Evolutionary conservation across 2,113 vertebrate species (phyloP).

Genomic region (Gobius niger): DNA sequence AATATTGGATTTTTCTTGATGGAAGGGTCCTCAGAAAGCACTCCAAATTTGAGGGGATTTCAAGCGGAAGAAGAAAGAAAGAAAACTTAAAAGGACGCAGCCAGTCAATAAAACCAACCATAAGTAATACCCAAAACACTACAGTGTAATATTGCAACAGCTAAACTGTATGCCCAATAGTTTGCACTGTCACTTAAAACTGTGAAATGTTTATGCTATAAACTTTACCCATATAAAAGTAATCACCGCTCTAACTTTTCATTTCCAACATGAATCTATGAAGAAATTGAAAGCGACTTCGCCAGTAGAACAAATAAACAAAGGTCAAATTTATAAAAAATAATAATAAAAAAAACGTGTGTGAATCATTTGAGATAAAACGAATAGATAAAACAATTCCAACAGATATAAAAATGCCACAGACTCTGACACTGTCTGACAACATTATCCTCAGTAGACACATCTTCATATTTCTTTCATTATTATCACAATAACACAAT

Average conservation of each 20-base stretch:
- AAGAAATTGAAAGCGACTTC: conserved; percentile 10
- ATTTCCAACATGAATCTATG: background rate
- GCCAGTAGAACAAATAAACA: background rate
- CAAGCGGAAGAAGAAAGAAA: too few species aligned
- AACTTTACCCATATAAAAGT: too few species aligned
- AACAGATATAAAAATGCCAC: background rate
- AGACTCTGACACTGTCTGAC: background rate
- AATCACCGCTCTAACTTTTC: too few species aligned
- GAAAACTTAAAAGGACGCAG: too few species aligned
- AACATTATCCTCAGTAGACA: background rate
- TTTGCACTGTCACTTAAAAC: too few species aligned
- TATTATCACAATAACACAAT: conserved; percentile 4
- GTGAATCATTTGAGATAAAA: background rate
- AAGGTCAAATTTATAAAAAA: conserved; percentile 1
- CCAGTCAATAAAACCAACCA: too few species aligned
- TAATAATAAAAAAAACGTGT: background rate
- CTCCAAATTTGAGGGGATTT: too few species aligned
- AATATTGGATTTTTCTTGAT: background rate
- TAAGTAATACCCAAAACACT: too few species aligned
- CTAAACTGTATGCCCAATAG: too few species aligned
- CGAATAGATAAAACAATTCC: background rate
- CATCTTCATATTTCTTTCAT: conserved; percentile 9
- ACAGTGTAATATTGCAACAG: too few species aligned
- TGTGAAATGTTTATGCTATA: too few species aligned
- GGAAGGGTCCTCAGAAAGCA: too few species aligned